Evolutionary conservation across 1,140 invertebrate species (phyloP).

Genomic region (Trichogramma pretiosum): DNA sequence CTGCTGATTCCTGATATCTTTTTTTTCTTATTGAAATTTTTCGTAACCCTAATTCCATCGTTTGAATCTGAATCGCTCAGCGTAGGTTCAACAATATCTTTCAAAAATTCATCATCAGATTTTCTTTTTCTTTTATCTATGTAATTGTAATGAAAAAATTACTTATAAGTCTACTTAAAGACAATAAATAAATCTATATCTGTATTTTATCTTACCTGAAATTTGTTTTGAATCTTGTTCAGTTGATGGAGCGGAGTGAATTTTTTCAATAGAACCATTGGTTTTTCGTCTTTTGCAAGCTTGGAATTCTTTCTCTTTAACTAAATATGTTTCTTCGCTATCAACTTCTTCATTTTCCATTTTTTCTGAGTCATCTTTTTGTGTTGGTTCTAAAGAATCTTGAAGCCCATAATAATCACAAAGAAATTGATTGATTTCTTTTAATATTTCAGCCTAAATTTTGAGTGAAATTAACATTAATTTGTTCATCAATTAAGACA

Average conservation of each 20-base stretch:
- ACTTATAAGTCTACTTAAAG: neutral
- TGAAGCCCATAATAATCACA: constrained; percentile 30
- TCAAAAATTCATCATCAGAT: constrained; percentile 14
- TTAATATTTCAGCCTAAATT: constrained; percentile 24
- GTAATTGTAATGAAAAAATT: no score
- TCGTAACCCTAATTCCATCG: no score
- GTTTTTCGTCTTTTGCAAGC: constrained; percentile 28
- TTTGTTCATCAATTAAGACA: constrained; percentile 2
- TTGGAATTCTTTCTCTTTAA: constrained; percentile 18
- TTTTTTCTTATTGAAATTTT: constrained; percentile 1
- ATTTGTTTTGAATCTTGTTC: neutral
- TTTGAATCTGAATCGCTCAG: constrained; percentile 33
- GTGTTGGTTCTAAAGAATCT: constrained; percentile 1
- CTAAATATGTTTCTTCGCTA: constrained; percentile 11
- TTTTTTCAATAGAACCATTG: no score
- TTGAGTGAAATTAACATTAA: constrained; percentile 11
- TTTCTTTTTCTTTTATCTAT: neutral
- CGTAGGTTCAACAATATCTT: constrained; percentile 14
- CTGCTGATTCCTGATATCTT: neutral
- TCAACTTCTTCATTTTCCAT: constrained; percentile 8
- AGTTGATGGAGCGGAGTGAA: no score
- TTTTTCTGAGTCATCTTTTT: constrained; percentile 8
- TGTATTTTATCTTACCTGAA: neutral
- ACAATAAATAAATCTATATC: constrained; percentile 1
- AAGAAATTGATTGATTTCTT: constrained; percentile 25